phyloP scores from a whole-genome alignment of 2,113 vertebrate genomes.

The Agapornis roseicollis region DNA sequence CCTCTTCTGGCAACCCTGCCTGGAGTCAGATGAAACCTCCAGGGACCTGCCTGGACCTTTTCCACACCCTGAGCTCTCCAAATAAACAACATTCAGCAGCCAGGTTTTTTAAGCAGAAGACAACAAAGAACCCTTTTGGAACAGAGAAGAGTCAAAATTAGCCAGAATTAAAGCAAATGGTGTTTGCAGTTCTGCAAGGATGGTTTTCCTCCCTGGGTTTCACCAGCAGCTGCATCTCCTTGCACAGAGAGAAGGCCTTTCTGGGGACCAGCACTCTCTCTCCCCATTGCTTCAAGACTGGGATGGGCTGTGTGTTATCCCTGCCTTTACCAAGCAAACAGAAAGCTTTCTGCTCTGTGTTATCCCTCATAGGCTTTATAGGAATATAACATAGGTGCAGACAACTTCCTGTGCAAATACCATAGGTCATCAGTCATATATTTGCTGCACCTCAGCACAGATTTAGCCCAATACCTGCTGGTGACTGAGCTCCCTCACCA shows the following conservation, averaged over 20 bases:
- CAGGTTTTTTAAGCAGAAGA: neutral
- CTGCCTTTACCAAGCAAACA: neutral
- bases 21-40: neutral
- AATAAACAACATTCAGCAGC: neutral
- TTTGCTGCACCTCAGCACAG: neutral
- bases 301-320: neutral
- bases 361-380: neutral
- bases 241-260: neutral
- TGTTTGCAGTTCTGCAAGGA: neutral
- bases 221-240: neutral
- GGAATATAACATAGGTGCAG: neutral
- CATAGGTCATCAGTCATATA: neutral
- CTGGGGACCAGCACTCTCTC: too few relatives aligned
- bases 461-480: neutral
- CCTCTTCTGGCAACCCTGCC: neutral
- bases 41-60: neutral
- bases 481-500: neutral
- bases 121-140: neutral
- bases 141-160: neutral
- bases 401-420: neutral
- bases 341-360: neutral
- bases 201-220: neutral
- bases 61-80: neutral
- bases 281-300: neutral
- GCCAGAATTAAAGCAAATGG: neutral